Evolutionary conservation across 2,888 invertebrate species (phyloP), one percentile per base, ranked within the genome.

Genomic region (Clistopyga incitator): DNA sequence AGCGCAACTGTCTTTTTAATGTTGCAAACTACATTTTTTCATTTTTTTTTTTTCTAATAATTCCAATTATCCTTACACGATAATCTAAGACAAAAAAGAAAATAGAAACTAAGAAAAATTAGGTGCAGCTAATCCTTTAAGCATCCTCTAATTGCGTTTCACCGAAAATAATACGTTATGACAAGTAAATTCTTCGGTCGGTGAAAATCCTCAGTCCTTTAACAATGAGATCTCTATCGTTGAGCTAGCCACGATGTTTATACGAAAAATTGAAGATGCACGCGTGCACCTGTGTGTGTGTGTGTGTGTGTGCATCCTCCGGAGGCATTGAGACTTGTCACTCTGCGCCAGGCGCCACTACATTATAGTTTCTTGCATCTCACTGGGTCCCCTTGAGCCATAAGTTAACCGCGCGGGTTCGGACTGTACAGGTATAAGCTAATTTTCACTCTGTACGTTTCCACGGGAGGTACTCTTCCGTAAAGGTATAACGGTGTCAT

Each of bases 401-500:
- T 61, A 18, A 15, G 56, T 56, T 56, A 47, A 25, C 25, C 47
- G 56, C 56, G 56, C 56, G 23, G 54, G 23, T 54, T 54, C 54
- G 54, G 54, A 0, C 54, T 54, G 10, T 52, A 23, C 68, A 34
- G 29, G 61, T 61, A 61, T 47, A 71, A 85, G 86, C 86, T 88
- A 88, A 88, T 88, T 89, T 88, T 88, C 86, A 86, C 85, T 81
- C 71, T 78, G 85, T 87, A 87, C 86, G 86, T 87, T 87, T 84
- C 85, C 83, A 88, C 89, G 86, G 86, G 84, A 86, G 86, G 78
- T 88, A 88, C 87, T 77, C 86, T 87, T 82, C 78, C 86, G 84
- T 88, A 85, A 85, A 87, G 87, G 86, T 84, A 88, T 89, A 90
- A 90, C 89, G 88, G 89, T 88, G 88, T 87, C 88, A 89, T 91